A percentile compares a stretch with the other conserved stretches of the same genome.
Conservation (phyloP, 2,113 vertebrate species). For the Pelmatolapia mariae region DNA sequence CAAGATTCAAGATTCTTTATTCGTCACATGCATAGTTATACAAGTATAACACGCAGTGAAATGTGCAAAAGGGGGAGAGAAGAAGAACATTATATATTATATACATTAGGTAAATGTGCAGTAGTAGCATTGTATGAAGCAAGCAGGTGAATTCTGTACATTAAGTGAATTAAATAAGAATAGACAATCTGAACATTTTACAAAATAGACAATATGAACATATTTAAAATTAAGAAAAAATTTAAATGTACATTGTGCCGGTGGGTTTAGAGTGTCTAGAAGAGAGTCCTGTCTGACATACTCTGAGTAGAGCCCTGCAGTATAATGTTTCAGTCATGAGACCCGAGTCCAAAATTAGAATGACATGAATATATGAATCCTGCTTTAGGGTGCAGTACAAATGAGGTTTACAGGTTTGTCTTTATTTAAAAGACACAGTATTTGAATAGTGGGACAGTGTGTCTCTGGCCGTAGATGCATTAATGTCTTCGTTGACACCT, state of each 20-base stretch:
- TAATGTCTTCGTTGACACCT: constrained; percentile 26
- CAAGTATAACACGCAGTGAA: neutral
- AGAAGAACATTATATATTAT: neutral
- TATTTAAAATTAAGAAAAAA: neutral
- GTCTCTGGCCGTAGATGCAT: neutral
- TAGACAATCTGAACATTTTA: neutral
- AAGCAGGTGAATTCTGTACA: neutral
- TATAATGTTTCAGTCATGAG: neutral
- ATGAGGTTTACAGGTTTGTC: neutral
- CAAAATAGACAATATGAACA: neutral
- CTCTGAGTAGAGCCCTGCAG: neutral
- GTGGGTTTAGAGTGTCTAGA: neutral
- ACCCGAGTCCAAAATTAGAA: neutral
- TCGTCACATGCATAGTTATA: neutral
- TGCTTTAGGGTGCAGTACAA: neutral
- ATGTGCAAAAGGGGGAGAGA: neutral
- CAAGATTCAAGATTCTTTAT: neutral
- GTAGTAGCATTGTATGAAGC: neutral
- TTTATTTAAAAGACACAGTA: neutral
- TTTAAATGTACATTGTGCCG: neutral
- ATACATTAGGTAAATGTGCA: neutral
- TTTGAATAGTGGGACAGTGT: neutral
- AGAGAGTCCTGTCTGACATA: neutral
- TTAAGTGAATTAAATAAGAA: neutral
- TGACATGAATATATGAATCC: constrained; percentile 10